Conservation (phyloP, 2,888 invertebrate species). For the Synanthedon vespiformis region DNA sequence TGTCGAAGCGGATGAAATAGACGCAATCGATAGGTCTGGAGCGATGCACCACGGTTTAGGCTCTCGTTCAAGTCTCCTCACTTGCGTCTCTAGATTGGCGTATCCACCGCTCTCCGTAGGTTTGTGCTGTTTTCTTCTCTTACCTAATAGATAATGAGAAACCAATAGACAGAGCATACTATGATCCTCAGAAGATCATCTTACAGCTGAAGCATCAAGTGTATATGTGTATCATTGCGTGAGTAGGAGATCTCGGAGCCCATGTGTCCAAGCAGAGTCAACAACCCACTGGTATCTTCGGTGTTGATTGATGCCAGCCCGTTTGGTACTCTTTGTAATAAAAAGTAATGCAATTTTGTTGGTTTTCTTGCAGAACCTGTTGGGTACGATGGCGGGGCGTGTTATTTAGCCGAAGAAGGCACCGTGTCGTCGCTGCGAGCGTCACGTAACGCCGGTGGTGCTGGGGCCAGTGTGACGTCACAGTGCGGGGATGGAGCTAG, state of each 20-base stretch:
- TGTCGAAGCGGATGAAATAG: conserved; percentile 24
- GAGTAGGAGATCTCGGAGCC: too few species aligned
- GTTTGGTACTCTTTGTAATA: too few species aligned
- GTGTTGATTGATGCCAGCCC: too few species aligned
- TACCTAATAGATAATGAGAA: too few species aligned
- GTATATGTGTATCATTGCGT: too few species aligned
- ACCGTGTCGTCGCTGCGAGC: conserved; percentile 6
- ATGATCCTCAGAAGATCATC: too few species aligned
- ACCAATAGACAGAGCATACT: too few species aligned
- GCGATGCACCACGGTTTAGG: conserved; percentile 44
- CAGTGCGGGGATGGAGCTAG: conserved; percentile 2
- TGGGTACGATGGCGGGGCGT: conserved; percentile 33
- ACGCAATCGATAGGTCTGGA: conserved; percentile 46
- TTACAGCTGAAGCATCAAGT: too few species aligned
- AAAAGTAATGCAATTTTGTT: too few species aligned
- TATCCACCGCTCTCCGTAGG: conserved; percentile 52
- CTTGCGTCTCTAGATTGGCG: conserved; percentile 14
- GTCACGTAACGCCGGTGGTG: conserved; percentile 9
- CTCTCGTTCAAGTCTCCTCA: conserved; percentile 30
- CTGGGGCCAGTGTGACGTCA: not conserved
- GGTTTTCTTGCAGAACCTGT: conserved; percentile 31
- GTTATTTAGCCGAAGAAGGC: conserved; percentile 30
- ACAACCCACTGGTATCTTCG: too few species aligned
- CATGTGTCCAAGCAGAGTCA: too few species aligned
- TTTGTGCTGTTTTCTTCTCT: conserved; percentile 7